Base-by-base conservation (phyloP, 2,797 vertebrate genomes). In the Sebastes minor region DNA sequence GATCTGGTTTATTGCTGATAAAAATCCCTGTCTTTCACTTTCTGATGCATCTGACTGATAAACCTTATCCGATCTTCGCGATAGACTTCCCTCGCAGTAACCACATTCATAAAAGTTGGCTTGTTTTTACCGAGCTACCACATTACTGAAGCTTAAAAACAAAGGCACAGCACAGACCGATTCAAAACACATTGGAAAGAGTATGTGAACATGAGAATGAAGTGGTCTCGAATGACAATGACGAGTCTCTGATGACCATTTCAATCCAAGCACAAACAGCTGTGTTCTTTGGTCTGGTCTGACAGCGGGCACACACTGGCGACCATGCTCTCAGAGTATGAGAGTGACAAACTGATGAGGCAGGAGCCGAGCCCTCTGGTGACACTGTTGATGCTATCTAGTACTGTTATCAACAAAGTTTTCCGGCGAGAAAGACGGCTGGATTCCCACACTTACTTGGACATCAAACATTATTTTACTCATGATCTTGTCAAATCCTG, bases 241-340 rank as follows among this genome's bases (percentile, higher is more conserved):
- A 59, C 5, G 25, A 27, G 25, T 61, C 42, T 55, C 22, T 25
- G 22, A 66, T 30, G 4, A 71, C 49, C 56, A 27, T 76, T 55
- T 81, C 75, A 66, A 49, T 74, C 25, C 23, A n/a, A 49, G 33
- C 63, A 46, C 71, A 71, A 63, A 73, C 83, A 85, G 82, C 71
- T 49, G 79, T 75, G 82, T 49, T 60, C 32, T 78, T 53, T 8
- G 52, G 33, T 82, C 4, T 33, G 74, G 28, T 59, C n/a, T 30
- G 79, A 72, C 65, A 59, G 27, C 6, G 38, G 53, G 35, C 52
- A 71, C 23, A 64, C 67, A 63, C 5, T n/a, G 20, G 49, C 20
- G 49, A 35, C 35, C 56, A 56, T 59, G 64, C 20, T 57, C 9
- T 56, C 14, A 2, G 28, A 33, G 35, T 13, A 22, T 56, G 35